Conservation (phyloP, 2,113 vertebrate genomes). For the Dissostichus mawsoni region DNA sequence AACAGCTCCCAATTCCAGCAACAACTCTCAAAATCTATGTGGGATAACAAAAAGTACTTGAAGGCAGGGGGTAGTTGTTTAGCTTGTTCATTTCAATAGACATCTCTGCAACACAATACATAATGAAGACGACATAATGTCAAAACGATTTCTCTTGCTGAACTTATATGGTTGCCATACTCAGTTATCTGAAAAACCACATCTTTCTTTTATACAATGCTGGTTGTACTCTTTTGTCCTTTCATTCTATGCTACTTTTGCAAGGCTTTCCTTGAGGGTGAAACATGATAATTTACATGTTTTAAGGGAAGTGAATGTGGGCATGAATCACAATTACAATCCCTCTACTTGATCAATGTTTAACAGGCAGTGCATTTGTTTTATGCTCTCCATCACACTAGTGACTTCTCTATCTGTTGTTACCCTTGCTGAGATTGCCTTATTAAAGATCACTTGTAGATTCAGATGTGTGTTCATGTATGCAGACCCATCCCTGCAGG, state of each 20-base stretch:
- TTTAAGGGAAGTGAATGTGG: slow-evolving; percentile 1
- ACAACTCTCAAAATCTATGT: slow-evolving; percentile 6
- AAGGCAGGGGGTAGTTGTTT: not conserved
- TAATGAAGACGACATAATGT: too few species aligned
- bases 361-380: not conserved
- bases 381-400: not conserved
- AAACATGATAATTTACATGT: slow-evolving; percentile 18
- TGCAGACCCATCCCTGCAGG: not conserved
- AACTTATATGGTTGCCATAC: not conserved
- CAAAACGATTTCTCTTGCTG: not conserved
- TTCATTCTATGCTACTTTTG: too few species aligned
- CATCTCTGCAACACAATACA: too few species aligned
- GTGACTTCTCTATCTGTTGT: not conserved
- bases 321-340: not conserved
- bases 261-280: not conserved
- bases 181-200: not conserved
- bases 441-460: slow-evolving; percentile 12
- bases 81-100: too few species aligned
- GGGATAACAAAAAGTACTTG: slow-evolving; percentile 5
- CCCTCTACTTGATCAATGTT: slow-evolving; percentile 16
- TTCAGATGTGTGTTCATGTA: slow-evolving; percentile 27
- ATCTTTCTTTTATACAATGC: not conserved
- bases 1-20: slow-evolving; percentile 33
- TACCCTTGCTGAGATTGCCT: not conserved
- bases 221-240: not conserved